Evolutionary conservation across 53 echinoderm and acorn worm species (phyloP).

Genomic region (Glandiceps talaboti): DNA sequence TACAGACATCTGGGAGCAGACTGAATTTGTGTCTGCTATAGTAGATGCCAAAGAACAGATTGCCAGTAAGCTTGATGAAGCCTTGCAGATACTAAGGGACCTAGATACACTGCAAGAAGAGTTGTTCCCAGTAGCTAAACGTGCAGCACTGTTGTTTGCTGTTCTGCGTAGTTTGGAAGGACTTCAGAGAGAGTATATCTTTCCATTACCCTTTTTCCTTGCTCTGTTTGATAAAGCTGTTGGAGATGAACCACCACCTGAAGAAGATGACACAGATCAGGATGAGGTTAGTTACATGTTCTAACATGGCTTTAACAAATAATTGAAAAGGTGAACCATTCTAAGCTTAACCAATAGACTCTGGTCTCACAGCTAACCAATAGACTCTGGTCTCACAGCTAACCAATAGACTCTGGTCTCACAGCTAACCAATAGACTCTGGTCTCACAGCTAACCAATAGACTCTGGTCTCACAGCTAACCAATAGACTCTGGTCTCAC

Average conservation of each 20-base stretch:
- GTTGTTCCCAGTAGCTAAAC: slow-evolving; percentile 64
- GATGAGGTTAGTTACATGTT: slow-evolving; percentile 16
- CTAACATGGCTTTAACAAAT: no score
- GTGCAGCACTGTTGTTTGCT: slow-evolving; percentile 83
- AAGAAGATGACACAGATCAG: slow-evolving; percentile 2
- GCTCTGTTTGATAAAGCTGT: slow-evolving; percentile 91
- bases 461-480: no score
- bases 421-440: no score
- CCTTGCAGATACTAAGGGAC: slow-evolving; percentile 41
- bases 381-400: no score
- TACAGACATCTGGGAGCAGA: slow-evolving; percentile 68
- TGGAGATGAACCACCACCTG: slow-evolving; percentile 50
- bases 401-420: no score
- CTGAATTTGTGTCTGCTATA: slow-evolving; percentile 81
- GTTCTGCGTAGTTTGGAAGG: slow-evolving; percentile 59
- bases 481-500: no score
- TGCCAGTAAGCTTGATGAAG: slow-evolving; percentile 38
- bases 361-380: no score
- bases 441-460: no score
- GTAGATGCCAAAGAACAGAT: slow-evolving; percentile 85
- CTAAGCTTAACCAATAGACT: no score
- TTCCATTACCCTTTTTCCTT: slow-evolving; percentile 73
- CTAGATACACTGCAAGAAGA: slow-evolving; percentile 64
- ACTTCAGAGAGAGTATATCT: slow-evolving; percentile 67
- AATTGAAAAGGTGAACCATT: no score